A percentile compares a stretch with the other conserved stretches of the same genome.
Evolutionary conservation across 1,140 invertebrate genomes (phyloP).

Genomic region (Euura saliciscinereae): DNA sequence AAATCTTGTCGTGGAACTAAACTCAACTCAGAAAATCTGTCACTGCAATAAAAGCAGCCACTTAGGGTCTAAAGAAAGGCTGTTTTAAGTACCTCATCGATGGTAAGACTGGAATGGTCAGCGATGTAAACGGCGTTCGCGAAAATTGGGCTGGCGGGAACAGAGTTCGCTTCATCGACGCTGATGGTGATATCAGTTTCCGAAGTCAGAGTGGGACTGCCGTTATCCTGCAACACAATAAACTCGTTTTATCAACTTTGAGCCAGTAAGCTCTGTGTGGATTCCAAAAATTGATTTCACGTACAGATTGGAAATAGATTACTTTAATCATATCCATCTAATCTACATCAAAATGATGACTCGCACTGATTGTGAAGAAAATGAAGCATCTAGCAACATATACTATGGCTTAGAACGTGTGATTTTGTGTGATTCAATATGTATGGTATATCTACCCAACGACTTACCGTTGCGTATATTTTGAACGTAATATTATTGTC

Average conservation of each 20-base stretch:
- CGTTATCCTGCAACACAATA: slow-evolving; percentile 15
- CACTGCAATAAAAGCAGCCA: no score
- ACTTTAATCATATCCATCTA: background rate
- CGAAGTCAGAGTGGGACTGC: slow-evolving; percentile 4
- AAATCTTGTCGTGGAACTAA: no score
- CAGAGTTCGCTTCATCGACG: slow-evolving; percentile 16
- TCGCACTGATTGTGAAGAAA: background rate
- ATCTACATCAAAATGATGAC: background rate
- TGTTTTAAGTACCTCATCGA: slow-evolving; percentile 12
- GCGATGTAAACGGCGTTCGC: slow-evolving; percentile 19
- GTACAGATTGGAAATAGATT: no score
- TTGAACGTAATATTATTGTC: slow-evolving; percentile 19
- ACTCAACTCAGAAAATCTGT: no score
- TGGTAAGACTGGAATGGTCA: slow-evolving; percentile 9
- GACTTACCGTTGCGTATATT: slow-evolving; percentile 24
- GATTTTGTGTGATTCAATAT: background rate
- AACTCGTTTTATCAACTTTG: background rate
- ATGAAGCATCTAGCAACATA: no score
- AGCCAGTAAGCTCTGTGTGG: background rate
- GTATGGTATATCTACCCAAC: background rate
- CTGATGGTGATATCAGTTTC: slow-evolving; percentile 13
- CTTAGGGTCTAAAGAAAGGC: background rate
- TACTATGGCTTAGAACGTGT: no score
- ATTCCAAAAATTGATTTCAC: no score
- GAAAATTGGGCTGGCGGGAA: slow-evolving; percentile 11